Base-by-base conservation (phyloP, 2,113 vertebrate genomes). In the Lepidiolamprologus cunningtoni region DNA sequence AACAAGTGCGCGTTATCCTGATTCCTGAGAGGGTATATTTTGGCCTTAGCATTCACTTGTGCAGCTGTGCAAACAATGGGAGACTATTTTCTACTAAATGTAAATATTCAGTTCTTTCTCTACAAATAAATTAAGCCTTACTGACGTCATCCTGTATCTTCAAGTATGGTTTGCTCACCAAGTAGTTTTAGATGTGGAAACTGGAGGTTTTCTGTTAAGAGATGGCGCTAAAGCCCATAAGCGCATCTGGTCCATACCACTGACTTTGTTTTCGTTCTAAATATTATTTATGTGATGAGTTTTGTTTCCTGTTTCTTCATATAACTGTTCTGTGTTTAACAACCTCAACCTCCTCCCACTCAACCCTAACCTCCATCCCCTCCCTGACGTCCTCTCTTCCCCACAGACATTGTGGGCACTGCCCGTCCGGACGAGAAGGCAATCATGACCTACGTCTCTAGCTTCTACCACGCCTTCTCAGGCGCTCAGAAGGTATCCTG, bases 401-500 rank as follows among this genome's bases (percentile, higher is more conserved):
- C 82, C 89, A 90, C 97, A 99, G 99, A 99, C 97, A 99, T 99
- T 90, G 98, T 99, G 89, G 98, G 98, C 97, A 99, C 99, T 7
- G 98, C 98, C 94, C 98, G 99, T 87, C 99, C 99, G 9, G 99
- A 99, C 89, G 98, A 99, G 96, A 99, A 99, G 94, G 98, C 98
- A 95, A 99, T 99, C 97, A 99, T 99, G 99, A 99, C 99, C 96
- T 99, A 99, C 89, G 98, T 99, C 96, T 99, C 99, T 97, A 99
- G 99, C 96, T 99, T 99, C 98, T 99, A 99, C 97, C 99, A 99
- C 89, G 98, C 99, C 97, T 99, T 99, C 97, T 99, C 99, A 80
- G 98, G 99, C 97, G 99, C 99, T 94, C 99, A 99, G 98, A 99
- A 99, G 98, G 99, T 99, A 99, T 97, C 97, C 6, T 94, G 97